Conservation (phyloP, 1,140 invertebrate genomes). For the Ruditapes philippinarum region DNA sequence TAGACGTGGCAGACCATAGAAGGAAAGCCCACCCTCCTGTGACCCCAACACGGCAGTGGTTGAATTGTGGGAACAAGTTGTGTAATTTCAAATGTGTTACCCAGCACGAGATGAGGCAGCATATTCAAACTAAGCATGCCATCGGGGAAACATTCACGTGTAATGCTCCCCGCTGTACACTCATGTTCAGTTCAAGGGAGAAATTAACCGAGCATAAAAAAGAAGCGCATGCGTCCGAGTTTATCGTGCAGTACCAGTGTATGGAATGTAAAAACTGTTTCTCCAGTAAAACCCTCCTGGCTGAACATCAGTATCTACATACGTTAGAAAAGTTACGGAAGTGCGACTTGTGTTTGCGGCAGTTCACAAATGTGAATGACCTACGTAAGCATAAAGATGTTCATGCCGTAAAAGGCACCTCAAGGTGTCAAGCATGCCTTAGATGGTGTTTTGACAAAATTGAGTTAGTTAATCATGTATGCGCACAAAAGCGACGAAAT, state of each 20-base stretch:
- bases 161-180: constrained; percentile 33
- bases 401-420: constrained; percentile 35
- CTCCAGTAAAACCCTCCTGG: constrained; percentile 55
- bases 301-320: constrained; percentile 65
- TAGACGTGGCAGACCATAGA: constrained; percentile 40
- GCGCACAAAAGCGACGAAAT: constrained; percentile 11
- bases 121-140: constrained; percentile 49
- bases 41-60: constrained; percentile 21
- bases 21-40: neutral
- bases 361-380: constrained; percentile 32
- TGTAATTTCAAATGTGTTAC: constrained; percentile 54
- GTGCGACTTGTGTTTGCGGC: constrained; percentile 55
- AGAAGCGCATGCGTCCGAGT: constrained; percentile 53
- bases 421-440: constrained; percentile 33
- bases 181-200: constrained; percentile 6
- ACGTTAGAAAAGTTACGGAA: constrained; percentile 56
- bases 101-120: constrained; percentile 31
- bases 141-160: constrained; percentile 37
- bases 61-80: constrained; percentile 36
- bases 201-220: constrained; percentile 49
- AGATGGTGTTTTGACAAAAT: constrained; percentile 42
- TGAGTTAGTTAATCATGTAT: constrained; percentile 51
- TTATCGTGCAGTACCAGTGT: constrained; percentile 64
- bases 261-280: constrained; percentile 61
- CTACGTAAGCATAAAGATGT: constrained; percentile 46